A percentile compares a stretch with the other conserved stretches of the same genome.
Evolutionary conservation across 2,113 vertebrate genomes (phyloP).

Genomic region (Psittacus erithacus): DNA sequence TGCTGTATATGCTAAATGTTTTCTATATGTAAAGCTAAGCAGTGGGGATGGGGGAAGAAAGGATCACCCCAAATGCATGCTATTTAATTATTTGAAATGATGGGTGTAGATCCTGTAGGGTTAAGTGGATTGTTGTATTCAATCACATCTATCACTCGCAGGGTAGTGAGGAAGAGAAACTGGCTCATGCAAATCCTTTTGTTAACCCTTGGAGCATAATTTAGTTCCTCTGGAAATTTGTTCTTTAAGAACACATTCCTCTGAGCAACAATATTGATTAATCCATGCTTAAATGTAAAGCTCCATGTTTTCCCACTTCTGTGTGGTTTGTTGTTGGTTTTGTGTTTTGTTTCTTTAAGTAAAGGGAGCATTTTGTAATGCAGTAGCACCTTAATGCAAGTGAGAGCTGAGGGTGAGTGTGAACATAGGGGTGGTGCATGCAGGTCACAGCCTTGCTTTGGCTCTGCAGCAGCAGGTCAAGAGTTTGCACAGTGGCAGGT

Average conservation of each 20-base stretch:
- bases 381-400: fast-evolving
- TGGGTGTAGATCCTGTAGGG: background rate
- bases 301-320: background rate
- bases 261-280: background rate
- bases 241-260: background rate
- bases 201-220: background rate
- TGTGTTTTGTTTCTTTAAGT: background rate
- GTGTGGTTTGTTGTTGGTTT: background rate
- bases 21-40: slow-evolving; percentile 22
- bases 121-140: slow-evolving; percentile 4
- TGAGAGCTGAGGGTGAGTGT: background rate
- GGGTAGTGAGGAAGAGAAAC: background rate
- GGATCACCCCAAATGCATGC: background rate
- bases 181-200: background rate
- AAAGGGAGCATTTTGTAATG: background rate
- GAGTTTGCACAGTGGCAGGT: background rate
- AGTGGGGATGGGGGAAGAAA: background rate
- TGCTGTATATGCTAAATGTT: background rate
- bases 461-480: background rate
- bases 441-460: background rate
- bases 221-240: background rate
- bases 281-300: background rate
- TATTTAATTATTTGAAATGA: slow-evolving; percentile 3
- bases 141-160: background rate
- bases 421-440: fast-evolving